Base-by-base conservation (phyloP, 2,797 vertebrate genomes). In the Erithacus rubecula region DNA sequence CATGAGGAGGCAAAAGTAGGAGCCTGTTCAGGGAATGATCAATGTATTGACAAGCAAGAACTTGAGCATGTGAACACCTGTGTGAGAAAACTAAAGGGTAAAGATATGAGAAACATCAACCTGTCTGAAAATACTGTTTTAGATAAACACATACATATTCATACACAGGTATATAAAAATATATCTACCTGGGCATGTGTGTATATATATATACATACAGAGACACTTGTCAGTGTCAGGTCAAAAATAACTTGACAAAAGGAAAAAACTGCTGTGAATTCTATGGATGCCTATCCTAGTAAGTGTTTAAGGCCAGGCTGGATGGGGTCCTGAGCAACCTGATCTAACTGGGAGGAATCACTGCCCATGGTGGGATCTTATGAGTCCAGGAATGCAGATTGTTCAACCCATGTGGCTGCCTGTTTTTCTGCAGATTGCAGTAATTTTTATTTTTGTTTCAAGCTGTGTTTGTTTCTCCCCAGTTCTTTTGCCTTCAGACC, bases 131-230 rank as follows among this genome's bases (percentile, higher is more conserved):
- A 15, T 4, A 36, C 0, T 67, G 15, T n/a, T 81, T 89, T 39
- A 74, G 39, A 44, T 4, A 68, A 85, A 46, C 46, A 22, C 15
- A 11, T 29, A 23, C 12, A 19, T n/a, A 46, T 10, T 46, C 9
- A 62, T 11, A 59, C 8, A n/a, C 4, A 49, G 12, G 5, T 7
- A 53, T 9, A 76, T 29, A 59, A 56, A 41, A 55, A 77, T 49
- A 26, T 3, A 67, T 13, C 34, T 27, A 26, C 17, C 16, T 37
- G 4, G 0, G 0, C 20, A 6, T 15, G 5, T 8, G 2, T 46
- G 2, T 43, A 11, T 21, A 32, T 15, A 29, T 7, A 41, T 1
- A 69, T 13, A 41, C 6, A 41, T 3, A 46, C 0, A 56, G 2
- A n/a, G 17, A 49, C 1, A 17, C 6, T 64, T 36, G 18, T 29